Evolutionary conservation across 2,888 invertebrate genomes (phyloP).

Genomic region (Drosophila paramelanica): DNA sequence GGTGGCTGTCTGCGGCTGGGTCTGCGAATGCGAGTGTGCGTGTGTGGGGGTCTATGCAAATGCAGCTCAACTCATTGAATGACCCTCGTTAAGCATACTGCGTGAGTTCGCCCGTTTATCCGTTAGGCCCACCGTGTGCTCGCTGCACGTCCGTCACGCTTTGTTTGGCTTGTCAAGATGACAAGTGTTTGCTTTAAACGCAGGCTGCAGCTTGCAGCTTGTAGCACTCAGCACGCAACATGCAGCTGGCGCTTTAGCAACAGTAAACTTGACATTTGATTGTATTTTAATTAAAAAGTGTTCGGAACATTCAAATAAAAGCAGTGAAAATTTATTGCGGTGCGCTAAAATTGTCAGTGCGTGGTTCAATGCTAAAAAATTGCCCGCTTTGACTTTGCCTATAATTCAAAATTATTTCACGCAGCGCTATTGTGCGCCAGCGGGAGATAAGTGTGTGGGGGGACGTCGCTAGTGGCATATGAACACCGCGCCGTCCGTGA

Average conservation of each 20-base stretch:
- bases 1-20: slow-evolving; percentile 2
- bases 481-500: slow-evolving; percentile 68
- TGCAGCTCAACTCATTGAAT: slow-evolving; percentile 73
- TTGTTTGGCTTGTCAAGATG: slow-evolving; percentile 81
- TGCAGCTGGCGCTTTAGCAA: slow-evolving; percentile 71
- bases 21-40: slow-evolving; percentile 18
- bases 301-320: slow-evolving; percentile 51
- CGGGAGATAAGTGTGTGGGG: slow-evolving; percentile 12
- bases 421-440: slow-evolving; percentile 61
- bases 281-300: slow-evolving; percentile 78
- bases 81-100: slow-evolving; percentile 75
- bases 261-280: slow-evolving; percentile 82
- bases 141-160: slow-evolving; percentile 73
- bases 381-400: slow-evolving; percentile 47
- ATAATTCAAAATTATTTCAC: slow-evolving; percentile 77
- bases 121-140: slow-evolving; percentile 14
- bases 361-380: slow-evolving; percentile 57
- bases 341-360: slow-evolving; percentile 63
- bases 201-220: slow-evolving; percentile 32
- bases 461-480: slow-evolving; percentile 37
- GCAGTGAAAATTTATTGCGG: slow-evolving; percentile 69
- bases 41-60: slow-evolving; percentile 72
- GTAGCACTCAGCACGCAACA: slow-evolving; percentile 26
- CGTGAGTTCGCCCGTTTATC: slow-evolving; percentile 40
- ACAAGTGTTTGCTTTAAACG: slow-evolving; percentile 78